These are phyloP conservation scores for Callyntrura sp. DNA, from an alignment of 2,888 invertebrate species.

Conservation along the genomic window DNA sequence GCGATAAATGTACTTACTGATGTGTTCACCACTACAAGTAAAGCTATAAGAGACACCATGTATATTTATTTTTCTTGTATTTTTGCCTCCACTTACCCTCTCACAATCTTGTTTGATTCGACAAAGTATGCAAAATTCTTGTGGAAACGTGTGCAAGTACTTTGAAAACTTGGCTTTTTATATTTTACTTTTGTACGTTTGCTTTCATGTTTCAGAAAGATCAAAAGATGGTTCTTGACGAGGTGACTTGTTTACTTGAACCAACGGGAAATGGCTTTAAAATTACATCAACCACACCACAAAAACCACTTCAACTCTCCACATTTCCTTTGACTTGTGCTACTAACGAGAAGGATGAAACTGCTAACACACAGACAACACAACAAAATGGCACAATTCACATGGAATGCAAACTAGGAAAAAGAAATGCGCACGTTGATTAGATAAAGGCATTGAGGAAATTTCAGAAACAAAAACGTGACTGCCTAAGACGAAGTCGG, in stretches of 20 bases:
- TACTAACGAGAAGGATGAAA: constrained; percentile 16
- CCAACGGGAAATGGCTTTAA: constrained; percentile 12
- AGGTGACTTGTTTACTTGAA: neutral
- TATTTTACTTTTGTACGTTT: neutral
- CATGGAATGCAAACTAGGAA: constrained; percentile 55
- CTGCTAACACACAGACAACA: neutral
- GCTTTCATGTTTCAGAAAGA: neutral
- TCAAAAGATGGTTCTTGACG: constrained; percentile 24
- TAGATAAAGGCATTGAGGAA: constrained; percentile 55
- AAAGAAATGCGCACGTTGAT: constrained; percentile 44
- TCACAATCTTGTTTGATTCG: neutral
- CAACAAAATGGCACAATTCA: constrained; percentile 36
- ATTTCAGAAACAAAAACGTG: constrained; percentile 22
- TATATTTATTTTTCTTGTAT: no score
- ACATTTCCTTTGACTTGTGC: constrained; percentile 3
- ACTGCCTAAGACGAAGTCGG: constrained; percentile 21
- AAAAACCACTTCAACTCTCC: constrained; percentile 30
- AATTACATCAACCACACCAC: constrained; percentile 17
- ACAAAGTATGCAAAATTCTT: neutral
- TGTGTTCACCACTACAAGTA: neutral
- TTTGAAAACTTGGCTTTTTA: neutral
- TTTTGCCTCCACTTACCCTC: neutral
- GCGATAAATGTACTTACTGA: no score
- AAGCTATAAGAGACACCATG: neutral
- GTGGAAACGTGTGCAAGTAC: neutral